A percentile compares a stretch with the other conserved stretches of the same genome.
Evolutionary conservation across 1,140 invertebrate species (phyloP).

Genomic region (Elysia chlorotica): DNA sequence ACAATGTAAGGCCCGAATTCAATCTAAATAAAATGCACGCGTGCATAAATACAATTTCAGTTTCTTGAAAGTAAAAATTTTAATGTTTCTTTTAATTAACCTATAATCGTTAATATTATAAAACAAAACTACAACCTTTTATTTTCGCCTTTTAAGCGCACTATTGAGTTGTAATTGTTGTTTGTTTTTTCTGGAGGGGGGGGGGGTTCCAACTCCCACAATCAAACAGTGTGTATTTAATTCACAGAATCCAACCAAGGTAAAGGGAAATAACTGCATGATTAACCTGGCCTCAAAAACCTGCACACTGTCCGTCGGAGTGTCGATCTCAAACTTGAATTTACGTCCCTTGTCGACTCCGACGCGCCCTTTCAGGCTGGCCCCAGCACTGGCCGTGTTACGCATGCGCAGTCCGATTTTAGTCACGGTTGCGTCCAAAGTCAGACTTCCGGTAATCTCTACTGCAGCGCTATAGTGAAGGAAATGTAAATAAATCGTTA

Average conservation of each 20-base stretch:
- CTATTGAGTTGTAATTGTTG: too few relatives aligned
- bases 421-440: constrained; percentile 77
- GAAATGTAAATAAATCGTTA: neutral
- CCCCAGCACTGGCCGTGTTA: constrained; percentile 81
- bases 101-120: neutral
- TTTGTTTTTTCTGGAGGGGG: too few relatives aligned
- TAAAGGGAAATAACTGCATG: neutral
- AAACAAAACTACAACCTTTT: too few relatives aligned
- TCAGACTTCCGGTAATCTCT: constrained; percentile 71
- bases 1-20: too few relatives aligned
- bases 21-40: too few relatives aligned
- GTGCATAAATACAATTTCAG: too few relatives aligned
- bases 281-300: constrained; percentile 74
- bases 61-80: too few relatives aligned
- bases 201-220: too few relatives aligned
- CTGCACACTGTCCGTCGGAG: constrained; percentile 84
- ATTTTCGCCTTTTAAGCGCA: too few relatives aligned
- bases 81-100: too few relatives aligned
- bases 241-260: neutral
- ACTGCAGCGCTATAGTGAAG: neutral
- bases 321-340: constrained; percentile 74
- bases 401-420: constrained; percentile 79
- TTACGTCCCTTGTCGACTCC: constrained; percentile 72
- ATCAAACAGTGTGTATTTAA: neutral
- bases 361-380: constrained; percentile 75